Percentiles rank a stretch among this genome's conserved stretches.
phyloP scores from a whole-genome alignment of 2,888 invertebrate genomes.

The Iselma pallidipennis region DNA sequence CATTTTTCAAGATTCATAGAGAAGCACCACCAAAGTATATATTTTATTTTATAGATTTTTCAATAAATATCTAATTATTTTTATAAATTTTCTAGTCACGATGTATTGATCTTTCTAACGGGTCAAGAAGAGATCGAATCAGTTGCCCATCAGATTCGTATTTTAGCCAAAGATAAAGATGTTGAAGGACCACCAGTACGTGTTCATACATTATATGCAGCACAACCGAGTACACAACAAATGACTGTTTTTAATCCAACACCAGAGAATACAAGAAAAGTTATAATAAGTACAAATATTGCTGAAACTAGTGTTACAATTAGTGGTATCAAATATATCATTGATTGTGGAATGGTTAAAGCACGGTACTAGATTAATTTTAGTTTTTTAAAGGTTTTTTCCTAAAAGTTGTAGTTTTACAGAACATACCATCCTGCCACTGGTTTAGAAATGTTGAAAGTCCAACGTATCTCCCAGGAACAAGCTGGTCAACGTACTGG shows the following conservation, averaged over 20 bases:
- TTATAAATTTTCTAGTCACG: conserved; percentile 67
- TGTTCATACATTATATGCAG: conserved; percentile 89
- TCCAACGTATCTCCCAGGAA: conserved; percentile 84
- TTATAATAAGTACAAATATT: conserved; percentile 94
- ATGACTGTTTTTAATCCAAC: conserved; percentile 81
- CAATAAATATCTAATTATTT: neutral
- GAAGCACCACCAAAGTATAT: conserved; percentile 78
- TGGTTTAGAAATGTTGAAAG: conserved; percentile 81
- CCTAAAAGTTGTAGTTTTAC: neutral
- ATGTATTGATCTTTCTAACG: conserved; percentile 91
- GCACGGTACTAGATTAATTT: conserved; percentile 70
- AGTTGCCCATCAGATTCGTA: conserved; percentile 73
- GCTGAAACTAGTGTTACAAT: conserved; percentile 98
- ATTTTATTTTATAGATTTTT: conserved; percentile 4
- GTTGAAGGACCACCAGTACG: conserved; percentile 68
- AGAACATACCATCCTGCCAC: conserved; percentile 79
- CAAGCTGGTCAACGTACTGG: conserved; percentile 94
- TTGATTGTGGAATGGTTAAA: conserved; percentile 93
- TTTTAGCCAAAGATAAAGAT: conserved; percentile 69
- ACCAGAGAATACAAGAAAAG: conserved; percentile 78
- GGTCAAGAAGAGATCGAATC: conserved; percentile 97
- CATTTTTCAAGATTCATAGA: conserved; percentile 87
- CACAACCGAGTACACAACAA: conserved; percentile 84
- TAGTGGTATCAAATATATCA: conserved; percentile 85
- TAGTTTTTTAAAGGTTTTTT: conserved; percentile 2